Conservation (phyloP, 2,113 vertebrate species). For the Brachyistius frenatus region DNA sequence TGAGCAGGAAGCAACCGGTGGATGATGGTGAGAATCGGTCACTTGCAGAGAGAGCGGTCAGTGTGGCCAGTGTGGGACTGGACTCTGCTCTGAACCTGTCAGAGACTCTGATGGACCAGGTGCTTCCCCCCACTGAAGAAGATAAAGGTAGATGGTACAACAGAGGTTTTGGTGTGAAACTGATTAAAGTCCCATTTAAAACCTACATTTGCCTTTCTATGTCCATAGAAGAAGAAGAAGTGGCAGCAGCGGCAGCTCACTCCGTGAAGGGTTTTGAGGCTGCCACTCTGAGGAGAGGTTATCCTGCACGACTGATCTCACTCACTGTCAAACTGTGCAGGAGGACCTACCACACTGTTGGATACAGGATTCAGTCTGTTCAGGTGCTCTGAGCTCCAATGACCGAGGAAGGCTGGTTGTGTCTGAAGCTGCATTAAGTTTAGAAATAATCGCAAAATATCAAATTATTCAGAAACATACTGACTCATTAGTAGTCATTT, state of each 20-base stretch:
- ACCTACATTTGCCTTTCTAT: not conserved
- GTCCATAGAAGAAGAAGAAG: constrained; percentile 78
- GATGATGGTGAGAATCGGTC: constrained; percentile 80
- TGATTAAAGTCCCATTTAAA: not conserved
- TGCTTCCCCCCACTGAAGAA: constrained; percentile 86
- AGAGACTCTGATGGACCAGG: constrained; percentile 85
- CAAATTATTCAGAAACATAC: no score
- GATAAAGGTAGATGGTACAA: constrained; percentile 80
- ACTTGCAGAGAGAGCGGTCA: constrained; percentile 76
- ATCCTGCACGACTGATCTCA: constrained; percentile 82
- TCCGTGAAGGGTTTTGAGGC: constrained; percentile 85
- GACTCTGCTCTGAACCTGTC: constrained; percentile 84
- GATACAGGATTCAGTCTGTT: constrained; percentile 80
- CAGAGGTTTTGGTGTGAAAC: not conserved
- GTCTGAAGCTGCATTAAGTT: not conserved
- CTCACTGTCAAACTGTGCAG: constrained; percentile 85
- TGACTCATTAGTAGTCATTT: no score
- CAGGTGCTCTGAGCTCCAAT: constrained; percentile 79
- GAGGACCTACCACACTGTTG: constrained; percentile 84
- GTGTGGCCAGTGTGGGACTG: constrained; percentile 78
- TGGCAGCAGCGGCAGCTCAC: constrained; percentile 55
- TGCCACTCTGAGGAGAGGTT: constrained; percentile 75
- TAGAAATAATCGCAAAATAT: no score
- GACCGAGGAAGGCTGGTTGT: not conserved
- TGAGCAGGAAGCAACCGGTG: constrained; percentile 82